These are phyloP conservation scores for Bruchidius siliquastri DNA, from an alignment of 2,888 invertebrate genomes.

Conservation along the genomic window DNA sequence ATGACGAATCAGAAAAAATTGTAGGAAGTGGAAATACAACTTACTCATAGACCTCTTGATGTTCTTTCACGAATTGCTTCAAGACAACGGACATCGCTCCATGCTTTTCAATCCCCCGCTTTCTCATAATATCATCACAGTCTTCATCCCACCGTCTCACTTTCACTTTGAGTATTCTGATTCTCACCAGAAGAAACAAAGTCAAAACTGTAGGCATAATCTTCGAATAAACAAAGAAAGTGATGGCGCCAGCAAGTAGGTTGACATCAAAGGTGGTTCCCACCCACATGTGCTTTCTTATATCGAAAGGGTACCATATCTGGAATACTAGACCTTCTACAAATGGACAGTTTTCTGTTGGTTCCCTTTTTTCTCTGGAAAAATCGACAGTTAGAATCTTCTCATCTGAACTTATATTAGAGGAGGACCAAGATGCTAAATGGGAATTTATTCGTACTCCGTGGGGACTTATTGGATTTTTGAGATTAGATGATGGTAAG, in stretches of 20 bases:
- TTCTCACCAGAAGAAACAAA: constrained; percentile 7
- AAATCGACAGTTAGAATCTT: too few species aligned
- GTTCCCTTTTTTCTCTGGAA: constrained; percentile 6
- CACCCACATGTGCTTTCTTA: constrained; percentile 10
- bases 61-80: constrained; percentile 1
- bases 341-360: constrained; percentile 9
- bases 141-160: constrained; percentile 5
- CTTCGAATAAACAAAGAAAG: constrained; percentile 10
- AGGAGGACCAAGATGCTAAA: too few species aligned
- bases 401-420: too few species aligned
- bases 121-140: neutral
- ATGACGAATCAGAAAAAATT: too few species aligned
- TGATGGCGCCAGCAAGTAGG: constrained; percentile 6
- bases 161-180: constrained; percentile 11
- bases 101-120: neutral
- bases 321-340: constrained; percentile 10
- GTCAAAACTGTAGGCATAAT: constrained; percentile 6
- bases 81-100: neutral
- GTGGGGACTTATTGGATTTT: too few species aligned
- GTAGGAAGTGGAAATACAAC: neutral
- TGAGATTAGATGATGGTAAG: too few species aligned
- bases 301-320: constrained; percentile 13
- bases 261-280: constrained; percentile 6
- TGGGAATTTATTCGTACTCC: too few species aligned
- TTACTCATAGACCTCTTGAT: constrained; percentile 10